Conservation (phyloP, 2,888 invertebrate species). For the Epiperipatus broadwayi region DNA sequence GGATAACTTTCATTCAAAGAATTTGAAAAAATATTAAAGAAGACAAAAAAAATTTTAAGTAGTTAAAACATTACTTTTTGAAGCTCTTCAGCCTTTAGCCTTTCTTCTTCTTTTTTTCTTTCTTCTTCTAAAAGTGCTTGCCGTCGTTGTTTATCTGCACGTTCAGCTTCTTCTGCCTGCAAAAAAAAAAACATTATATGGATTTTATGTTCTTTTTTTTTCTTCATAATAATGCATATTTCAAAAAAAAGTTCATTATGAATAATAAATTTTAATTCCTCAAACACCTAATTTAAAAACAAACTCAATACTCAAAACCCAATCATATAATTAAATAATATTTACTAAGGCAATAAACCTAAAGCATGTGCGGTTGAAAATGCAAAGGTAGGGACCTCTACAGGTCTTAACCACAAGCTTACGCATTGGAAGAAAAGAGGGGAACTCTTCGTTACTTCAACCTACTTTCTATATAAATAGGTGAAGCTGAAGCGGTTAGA, state of each 20-base stretch:
- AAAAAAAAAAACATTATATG: constrained; percentile 10
- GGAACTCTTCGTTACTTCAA: too few relatives aligned
- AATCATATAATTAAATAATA: constrained; percentile 4
- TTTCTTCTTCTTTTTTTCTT: constrained; percentile 50
- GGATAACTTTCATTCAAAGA: not conserved
- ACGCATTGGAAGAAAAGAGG: too few relatives aligned
- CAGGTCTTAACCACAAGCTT: too few relatives aligned
- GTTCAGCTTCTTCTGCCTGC: constrained; percentile 46
- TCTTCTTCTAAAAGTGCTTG: constrained; percentile 56
- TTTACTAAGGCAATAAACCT: not conserved
- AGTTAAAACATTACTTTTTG: constrained; percentile 16
- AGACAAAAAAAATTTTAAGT: constrained; percentile 16
- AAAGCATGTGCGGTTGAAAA: not conserved
- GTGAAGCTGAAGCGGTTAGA: too few relatives aligned
- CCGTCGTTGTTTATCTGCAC: constrained; percentile 57
- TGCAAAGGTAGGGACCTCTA: too few relatives aligned
- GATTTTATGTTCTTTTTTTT: not conserved
- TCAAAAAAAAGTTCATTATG: constrained; percentile 18
- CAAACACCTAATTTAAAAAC: not conserved
- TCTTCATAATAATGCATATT: constrained; percentile 12
- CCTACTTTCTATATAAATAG: too few relatives aligned
- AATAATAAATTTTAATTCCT: constrained; percentile 15
- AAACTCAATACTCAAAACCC: too few relatives aligned
- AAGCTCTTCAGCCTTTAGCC: constrained; percentile 23
- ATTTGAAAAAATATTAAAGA: not conserved